A percentile compares a stretch with the other conserved stretches of the same genome.
Evolutionary conservation across 53 echinoderm and acorn worm species (phyloP).

Genomic region (Echinarachnius parma): DNA sequence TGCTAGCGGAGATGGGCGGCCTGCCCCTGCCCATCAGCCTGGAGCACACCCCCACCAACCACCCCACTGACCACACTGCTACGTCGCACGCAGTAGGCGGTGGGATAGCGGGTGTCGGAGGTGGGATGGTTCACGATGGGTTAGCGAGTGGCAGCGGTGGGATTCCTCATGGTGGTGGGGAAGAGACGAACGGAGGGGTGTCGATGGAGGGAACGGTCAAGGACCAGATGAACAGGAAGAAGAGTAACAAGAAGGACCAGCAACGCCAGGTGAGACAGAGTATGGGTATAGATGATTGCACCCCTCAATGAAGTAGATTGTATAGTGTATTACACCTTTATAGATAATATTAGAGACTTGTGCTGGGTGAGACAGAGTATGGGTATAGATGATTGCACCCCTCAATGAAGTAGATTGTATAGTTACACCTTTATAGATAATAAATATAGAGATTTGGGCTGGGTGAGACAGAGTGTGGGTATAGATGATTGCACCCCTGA

Average conservation of each 20-base stretch:
- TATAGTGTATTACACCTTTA: no score
- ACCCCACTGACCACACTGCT: background rate
- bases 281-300: slow-evolving; percentile 74
- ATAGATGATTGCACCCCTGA: no score
- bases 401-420: no score
- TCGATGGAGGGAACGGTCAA: slow-evolving; percentile 22
- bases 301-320: slow-evolving; percentile 42
- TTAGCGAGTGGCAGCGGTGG: background rate
- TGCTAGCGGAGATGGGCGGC: slow-evolving; percentile 90
- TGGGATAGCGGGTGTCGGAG: background rate
- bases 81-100: no score
- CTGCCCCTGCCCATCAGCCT: slow-evolving; percentile 67
- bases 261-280: slow-evolving; percentile 90
- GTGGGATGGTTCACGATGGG: no score
- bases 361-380: no score
- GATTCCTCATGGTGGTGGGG: background rate
- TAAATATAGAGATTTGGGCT: no score
- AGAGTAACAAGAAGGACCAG: slow-evolving; percentile 53
- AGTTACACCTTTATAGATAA: no score
- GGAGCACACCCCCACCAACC: background rate
- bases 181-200: slow-evolving; percentile 33
- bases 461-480: no score
- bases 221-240: slow-evolving; percentile 53
- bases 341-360: no score
- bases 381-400: no score